phyloP scores from a whole-genome alignment of 2,797 vertebrate genomes.

The Mormyrus hasselquistii region DNA sequence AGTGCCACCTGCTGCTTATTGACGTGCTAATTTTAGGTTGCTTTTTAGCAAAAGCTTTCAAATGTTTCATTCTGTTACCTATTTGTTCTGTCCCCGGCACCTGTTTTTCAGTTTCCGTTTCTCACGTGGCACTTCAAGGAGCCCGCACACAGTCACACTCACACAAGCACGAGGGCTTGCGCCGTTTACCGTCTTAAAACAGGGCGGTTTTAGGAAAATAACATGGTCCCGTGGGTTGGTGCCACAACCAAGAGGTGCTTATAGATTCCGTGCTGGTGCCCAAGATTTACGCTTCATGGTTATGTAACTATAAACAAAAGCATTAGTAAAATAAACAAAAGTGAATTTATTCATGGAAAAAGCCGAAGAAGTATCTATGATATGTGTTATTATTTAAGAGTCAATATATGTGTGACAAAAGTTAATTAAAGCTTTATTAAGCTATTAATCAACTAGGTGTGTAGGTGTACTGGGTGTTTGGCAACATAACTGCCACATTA shows the following conservation, averaged over 20 bases:
- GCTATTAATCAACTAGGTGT: background rate
- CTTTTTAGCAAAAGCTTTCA: constrained; percentile 58
- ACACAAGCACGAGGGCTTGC: background rate
- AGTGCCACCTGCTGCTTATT: constrained; percentile 52
- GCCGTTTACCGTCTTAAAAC: background rate
- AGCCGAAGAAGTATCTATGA: background rate
- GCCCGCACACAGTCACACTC: background rate
- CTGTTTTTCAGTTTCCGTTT: constrained; percentile 42
- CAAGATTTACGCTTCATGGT: background rate
- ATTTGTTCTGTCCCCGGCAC: constrained; percentile 42
- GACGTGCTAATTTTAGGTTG: constrained; percentile 52
- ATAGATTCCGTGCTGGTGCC: background rate
- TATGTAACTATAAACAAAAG: background rate
- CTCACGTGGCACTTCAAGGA: constrained; percentile 20
- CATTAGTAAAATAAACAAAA: background rate
- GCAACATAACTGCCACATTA: background rate
- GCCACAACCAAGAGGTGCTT: background rate
- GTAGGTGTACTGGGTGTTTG: background rate
- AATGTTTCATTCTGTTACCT: constrained; percentile 55
- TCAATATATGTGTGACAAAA: background rate
- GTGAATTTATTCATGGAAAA: background rate
- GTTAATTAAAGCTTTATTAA: background rate
- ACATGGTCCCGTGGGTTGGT: background rate
- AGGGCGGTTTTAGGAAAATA: background rate
- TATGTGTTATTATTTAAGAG: background rate